phyloP scores from a whole-genome alignment of 2,888 invertebrate species.

The Mellilla xanthometata region DNA sequence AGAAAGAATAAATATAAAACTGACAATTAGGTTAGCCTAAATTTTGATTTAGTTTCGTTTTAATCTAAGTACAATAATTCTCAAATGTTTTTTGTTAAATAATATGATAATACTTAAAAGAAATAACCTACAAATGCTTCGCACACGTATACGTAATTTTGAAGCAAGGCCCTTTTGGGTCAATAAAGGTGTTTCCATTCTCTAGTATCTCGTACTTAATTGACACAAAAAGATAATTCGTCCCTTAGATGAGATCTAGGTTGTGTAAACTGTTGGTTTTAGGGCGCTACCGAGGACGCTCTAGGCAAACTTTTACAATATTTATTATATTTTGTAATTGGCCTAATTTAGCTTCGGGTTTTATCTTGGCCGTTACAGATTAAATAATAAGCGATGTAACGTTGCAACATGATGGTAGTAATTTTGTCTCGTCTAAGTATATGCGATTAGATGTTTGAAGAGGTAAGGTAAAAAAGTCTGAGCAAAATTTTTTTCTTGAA shows the following conservation, averaged over 20 bases:
- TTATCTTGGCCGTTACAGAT: conserved; percentile 57
- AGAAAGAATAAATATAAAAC: too few species aligned
- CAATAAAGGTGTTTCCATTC: conserved; percentile 10
- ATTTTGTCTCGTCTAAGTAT: conserved; percentile 30
- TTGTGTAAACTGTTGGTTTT: conserved; percentile 68
- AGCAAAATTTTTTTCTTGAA: too few species aligned
- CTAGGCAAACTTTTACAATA: conserved; percentile 61
- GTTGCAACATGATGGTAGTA: conserved; percentile 50
- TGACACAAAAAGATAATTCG: conserved; percentile 65
- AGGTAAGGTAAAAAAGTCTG: too few species aligned
- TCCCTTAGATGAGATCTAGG: conserved; percentile 66
- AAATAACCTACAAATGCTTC: too few species aligned
- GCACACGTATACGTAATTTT: too few species aligned
- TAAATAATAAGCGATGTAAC: conserved; percentile 50
- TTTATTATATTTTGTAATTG: conserved; percentile 79
- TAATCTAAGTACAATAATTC: too few species aligned
- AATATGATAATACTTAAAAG: too few species aligned
- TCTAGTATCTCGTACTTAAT: conserved; percentile 49
- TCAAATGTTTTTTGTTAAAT: too few species aligned
- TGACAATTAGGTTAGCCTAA: too few species aligned
- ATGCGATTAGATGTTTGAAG: too few species aligned
- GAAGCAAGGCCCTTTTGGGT: background rate
- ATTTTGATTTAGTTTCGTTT: too few species aligned
- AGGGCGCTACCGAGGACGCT: conserved; percentile 57
- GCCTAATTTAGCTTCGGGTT: conserved; percentile 55